Base-by-base conservation (phyloP, 2,113 vertebrate species). In the Laticauda laticaudata region DNA sequence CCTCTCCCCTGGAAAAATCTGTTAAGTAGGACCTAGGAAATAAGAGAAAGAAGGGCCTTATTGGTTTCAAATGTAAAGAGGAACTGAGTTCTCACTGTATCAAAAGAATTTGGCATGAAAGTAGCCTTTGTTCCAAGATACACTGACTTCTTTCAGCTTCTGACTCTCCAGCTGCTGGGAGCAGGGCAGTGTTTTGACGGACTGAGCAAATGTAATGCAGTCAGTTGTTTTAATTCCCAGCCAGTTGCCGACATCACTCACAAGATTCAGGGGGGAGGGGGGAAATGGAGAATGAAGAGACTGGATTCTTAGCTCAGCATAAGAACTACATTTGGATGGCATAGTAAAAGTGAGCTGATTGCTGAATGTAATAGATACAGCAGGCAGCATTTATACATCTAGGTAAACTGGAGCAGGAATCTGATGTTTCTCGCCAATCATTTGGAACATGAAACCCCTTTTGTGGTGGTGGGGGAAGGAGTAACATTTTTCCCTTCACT, bases 71-170 rank as follows among this genome's bases (percentile, higher is more conserved):
- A 87, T 96, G 97, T 95, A 87, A 96, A 97, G 97, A 97, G 97
- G 98, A 97, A 96, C 97, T 98, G 97, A 95, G 97, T 97, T 96
- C 97, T 97, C 97, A 97, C 97, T 98, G 96, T 98, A 97, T 97
- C 97, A 93, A 92, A 96, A 95, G 96, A 97, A 95, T 97, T 97
- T 97, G 97, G 98, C 95, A 43, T 98, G 96, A 97, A 97, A 98
- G 97, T 93, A 95, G 97, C 96, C 95, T 95, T 98, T 98, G 97
- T 98, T 93, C 34, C 94, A 9, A 0, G 86, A 95, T 96, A 98
- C 98, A 98, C 97, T 97, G 97, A 95, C 93, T 93, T 97, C 96
- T 97, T 98, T 98, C 97, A 98, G 95, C 95, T 96, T 94, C 91
- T 87, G 87, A 59, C 92, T n/a, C 92, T 97, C 96, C 97, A 98